Percentiles rank a stretch among this genome's conserved stretches.
These are phyloP conservation scores for Monodelphis domestica DNA, from an alignment of 2,797 vertebrate genomes.

Conservation along the genomic window DNA sequence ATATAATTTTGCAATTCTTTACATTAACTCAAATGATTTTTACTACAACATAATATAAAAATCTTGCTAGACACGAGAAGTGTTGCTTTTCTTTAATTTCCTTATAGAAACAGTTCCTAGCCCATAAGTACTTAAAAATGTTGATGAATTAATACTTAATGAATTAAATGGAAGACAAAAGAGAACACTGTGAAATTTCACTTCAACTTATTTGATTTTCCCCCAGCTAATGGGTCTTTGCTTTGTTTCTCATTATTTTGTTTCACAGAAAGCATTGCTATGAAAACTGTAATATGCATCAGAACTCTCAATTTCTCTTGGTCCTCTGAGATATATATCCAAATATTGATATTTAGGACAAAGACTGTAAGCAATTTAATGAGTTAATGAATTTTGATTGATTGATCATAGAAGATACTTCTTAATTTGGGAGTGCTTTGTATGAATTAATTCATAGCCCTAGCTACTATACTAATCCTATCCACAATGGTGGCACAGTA, in stretches of 20 bases:
- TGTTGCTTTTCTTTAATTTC: background rate
- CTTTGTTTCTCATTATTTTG: background rate
- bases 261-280: background rate
- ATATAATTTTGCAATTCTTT: background rate
- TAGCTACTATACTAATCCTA: too few species aligned
- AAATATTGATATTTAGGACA: background rate
- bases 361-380: background rate
- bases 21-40: background rate
- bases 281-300: too few species aligned
- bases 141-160: background rate
- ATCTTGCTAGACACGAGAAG: background rate
- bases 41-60: background rate
- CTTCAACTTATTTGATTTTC: background rate
- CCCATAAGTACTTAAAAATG: background rate
- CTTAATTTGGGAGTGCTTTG: background rate
- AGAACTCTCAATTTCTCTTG: background rate
- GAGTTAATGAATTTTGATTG: too few species aligned
- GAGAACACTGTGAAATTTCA: background rate
- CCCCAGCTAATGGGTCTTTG: background rate
- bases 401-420: background rate
- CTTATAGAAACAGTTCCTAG: too few species aligned
- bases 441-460: background rate
- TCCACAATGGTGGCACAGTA: background rate
- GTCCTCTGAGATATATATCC: background rate
- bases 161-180: background rate